Conservation (phyloP, 2,797 vertebrate genomes). For the Macropodus opercularis region DNA sequence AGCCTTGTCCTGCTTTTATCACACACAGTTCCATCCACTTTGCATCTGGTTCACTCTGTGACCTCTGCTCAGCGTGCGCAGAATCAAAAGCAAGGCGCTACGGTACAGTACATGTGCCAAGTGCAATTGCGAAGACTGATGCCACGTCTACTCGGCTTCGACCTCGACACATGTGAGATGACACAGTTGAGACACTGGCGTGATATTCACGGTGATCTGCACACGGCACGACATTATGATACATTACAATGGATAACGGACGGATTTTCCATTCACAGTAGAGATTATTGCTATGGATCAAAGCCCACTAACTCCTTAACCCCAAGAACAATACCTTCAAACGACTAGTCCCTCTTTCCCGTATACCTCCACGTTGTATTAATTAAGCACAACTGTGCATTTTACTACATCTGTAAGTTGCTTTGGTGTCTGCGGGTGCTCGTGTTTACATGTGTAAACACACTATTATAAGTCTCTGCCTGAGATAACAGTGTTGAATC, state of each 20-base stretch:
- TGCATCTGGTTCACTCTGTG: slow-evolving; percentile 41
- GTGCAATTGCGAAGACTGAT: slow-evolving; percentile 32
- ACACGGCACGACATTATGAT: background rate
- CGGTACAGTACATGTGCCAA: slow-evolving; percentile 8
- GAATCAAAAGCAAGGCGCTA: slow-evolving; percentile 25
- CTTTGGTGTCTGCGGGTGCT: slow-evolving; percentile 2
- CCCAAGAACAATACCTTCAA: background rate
- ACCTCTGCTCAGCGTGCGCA: slow-evolving; percentile 26
- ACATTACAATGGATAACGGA: too few species aligned
- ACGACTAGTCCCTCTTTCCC: background rate
- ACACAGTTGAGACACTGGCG: slow-evolving; percentile 21
- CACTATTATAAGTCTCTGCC: slow-evolving; percentile 29
- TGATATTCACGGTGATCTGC: slow-evolving; percentile 11
- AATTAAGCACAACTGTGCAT: slow-evolving; percentile 3
- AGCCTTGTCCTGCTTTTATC: slow-evolving; percentile 43
- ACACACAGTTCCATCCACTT: slow-evolving; percentile 30
- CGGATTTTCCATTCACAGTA: slow-evolving; percentile 9
- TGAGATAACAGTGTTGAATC: slow-evolving; percentile 42
- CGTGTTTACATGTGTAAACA: slow-evolving; percentile 48
- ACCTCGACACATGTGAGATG: slow-evolving; percentile 24
- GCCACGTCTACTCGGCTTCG: background rate
- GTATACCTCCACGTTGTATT: slow-evolving; percentile 1
- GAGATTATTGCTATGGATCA: slow-evolving; percentile 25
- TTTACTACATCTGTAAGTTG: slow-evolving; percentile 9
- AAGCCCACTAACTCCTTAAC: slow-evolving; percentile 9